phyloP scores from a whole-genome alignment of 2,113 vertebrate genomes.

The Triplophysa tibetana region DNA sequence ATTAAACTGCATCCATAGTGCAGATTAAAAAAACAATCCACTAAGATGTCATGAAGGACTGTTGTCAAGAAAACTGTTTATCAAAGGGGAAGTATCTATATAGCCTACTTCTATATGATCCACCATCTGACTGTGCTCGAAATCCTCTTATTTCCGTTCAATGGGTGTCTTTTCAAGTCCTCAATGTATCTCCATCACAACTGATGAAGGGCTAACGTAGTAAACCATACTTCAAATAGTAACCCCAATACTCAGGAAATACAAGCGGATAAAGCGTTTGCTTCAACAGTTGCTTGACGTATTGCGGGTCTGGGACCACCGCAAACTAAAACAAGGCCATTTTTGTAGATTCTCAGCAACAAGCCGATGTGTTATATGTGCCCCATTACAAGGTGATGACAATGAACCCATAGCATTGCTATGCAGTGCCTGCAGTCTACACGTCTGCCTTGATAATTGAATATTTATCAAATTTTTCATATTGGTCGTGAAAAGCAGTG shows the following conservation, averaged over 20 bases:
- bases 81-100: neutral
- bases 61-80: neutral
- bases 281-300: neutral
- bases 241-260: slow-evolving; percentile 67
- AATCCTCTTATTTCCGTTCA: slow-evolving; percentile 50
- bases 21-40: neutral
- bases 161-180: slow-evolving; percentile 35
- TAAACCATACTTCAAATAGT: slow-evolving; percentile 64
- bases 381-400: neutral
- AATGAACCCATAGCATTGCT: neutral
- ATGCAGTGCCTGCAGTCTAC: slow-evolving; percentile 9
- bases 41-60: neutral
- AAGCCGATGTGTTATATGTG: neutral
- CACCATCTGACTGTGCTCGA: slow-evolving; percentile 36
- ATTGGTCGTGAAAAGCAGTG: slow-evolving; percentile 78
- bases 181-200: slow-evolving; percentile 56
- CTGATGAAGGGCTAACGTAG: slow-evolving; percentile 70
- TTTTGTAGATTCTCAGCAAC: neutral
- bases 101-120: too few relatives aligned
- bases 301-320: neutral
- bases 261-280: slow-evolving; percentile 49
- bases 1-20: neutral
- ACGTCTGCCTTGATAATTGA: slow-evolving; percentile 24
- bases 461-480: slow-evolving; percentile 63
- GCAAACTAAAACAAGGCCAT: neutral